These are phyloP conservation scores for Gymnoscelis rufifasciata DNA, from an alignment of 2,888 invertebrate species.

Conservation along the genomic window DNA sequence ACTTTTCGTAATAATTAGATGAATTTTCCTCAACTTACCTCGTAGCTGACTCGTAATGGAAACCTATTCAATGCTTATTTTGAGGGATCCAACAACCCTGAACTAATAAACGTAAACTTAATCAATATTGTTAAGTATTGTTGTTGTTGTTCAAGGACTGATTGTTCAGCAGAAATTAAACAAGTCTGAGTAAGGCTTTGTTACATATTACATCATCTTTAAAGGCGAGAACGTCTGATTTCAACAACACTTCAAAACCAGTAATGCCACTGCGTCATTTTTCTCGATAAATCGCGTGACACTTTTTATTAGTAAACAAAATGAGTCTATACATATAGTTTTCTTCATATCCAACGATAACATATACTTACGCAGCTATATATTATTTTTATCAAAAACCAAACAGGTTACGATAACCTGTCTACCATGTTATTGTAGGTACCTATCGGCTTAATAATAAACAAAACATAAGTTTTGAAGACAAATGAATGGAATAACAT, in stretches of 20 bases:
- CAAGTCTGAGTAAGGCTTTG: no score
- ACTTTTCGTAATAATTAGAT: no score
- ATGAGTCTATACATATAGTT: neutral
- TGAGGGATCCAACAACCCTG: no score
- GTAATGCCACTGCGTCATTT: neutral
- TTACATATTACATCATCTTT: neutral
- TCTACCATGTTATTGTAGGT: neutral
- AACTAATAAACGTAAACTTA: no score
- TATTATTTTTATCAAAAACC: neutral
- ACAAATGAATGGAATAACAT: no score
- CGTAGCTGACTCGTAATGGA: no score
- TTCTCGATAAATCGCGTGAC: constrained; percentile 2
- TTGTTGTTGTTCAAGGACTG: no score
- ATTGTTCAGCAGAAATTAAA: no score
- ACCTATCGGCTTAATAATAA: neutral
- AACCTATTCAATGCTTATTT: no score
- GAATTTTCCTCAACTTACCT: no score
- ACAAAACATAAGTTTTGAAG: no score
- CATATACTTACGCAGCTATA: constrained; percentile 9
- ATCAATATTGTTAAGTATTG: no score
- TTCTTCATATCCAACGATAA: neutral
- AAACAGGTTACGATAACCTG: constrained; percentile 4
- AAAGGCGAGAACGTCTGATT: neutral
- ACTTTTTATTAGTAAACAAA: constrained; percentile 4
- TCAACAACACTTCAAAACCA: neutral